Evolutionary conservation across 2,888 invertebrate species (phyloP).

Genomic region (Suillia variegata): DNA sequence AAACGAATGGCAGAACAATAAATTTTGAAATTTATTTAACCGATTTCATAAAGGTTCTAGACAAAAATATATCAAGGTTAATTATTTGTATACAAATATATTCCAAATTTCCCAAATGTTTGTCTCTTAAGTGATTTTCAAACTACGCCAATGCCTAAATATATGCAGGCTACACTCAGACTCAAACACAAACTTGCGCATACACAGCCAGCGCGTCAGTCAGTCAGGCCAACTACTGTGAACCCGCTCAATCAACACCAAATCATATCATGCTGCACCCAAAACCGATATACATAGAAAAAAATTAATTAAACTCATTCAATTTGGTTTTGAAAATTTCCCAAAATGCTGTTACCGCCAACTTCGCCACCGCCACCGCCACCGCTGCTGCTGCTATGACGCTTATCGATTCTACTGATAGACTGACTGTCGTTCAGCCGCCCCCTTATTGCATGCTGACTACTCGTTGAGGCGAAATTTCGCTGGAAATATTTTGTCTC

Average conservation of each 20-base stretch:
- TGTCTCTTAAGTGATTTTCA: no score
- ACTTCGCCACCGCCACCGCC: background rate
- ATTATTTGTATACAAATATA: no score
- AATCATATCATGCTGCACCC: slow-evolving; percentile 36
- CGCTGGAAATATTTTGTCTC: background rate
- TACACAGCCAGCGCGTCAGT: no score
- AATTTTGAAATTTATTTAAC: no score
- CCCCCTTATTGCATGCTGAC: background rate
- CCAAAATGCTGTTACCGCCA: background rate
- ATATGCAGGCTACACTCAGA: background rate
- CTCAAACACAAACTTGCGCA: background rate
- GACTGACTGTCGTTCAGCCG: no score
- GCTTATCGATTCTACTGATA: background rate
- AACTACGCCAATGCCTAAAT: background rate
- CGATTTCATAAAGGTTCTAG: no score
- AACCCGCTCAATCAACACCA: background rate
- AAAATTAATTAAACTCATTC: slow-evolving; percentile 49
- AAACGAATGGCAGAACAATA: no score
- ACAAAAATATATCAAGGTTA: no score
- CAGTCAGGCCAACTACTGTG: background rate
- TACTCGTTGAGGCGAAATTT: background rate
- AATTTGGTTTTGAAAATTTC: slow-evolving; percentile 2
- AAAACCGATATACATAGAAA: slow-evolving; percentile 25
- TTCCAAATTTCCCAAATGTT: no score
- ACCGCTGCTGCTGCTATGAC: slow-evolving; percentile 12